phyloP scores from a whole-genome alignment of 2,797 vertebrate species.

The Philypnodon macrostomus region DNA sequence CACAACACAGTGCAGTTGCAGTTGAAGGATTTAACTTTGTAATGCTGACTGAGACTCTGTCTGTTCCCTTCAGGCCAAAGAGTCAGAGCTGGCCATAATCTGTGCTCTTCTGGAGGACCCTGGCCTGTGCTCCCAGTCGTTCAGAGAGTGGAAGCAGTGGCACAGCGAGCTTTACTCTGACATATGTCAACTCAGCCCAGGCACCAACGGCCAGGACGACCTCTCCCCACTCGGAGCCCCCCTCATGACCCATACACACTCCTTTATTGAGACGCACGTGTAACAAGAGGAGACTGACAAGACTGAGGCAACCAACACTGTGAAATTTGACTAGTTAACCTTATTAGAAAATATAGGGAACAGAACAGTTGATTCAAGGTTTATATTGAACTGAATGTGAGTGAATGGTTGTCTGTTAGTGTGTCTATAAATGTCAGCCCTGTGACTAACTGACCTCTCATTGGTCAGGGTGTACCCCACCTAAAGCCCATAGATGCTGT shows the following conservation, averaged over 20 bases:
- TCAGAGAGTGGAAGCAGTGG: slow-evolving; percentile 88
- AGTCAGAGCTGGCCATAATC: slow-evolving; percentile 83
- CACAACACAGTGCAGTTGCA: no score
- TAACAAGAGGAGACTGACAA: slow-evolving; percentile 62
- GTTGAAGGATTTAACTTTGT: slow-evolving; percentile 7
- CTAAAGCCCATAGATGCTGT: no score
- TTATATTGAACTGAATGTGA: no score
- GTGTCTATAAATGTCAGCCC: no score
- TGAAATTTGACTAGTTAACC: no score
- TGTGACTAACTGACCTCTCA: no score
- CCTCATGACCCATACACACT: slow-evolving; percentile 86
- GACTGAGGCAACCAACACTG: no score
- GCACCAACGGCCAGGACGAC: slow-evolving; percentile 83
- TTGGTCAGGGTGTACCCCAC: no score
- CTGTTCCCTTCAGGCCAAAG: slow-evolving; percentile 77
- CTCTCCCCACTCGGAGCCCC: slow-evolving; percentile 75
- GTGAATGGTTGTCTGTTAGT: no score
- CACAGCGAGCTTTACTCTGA: slow-evolving; percentile 87
- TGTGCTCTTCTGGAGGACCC: slow-evolving; percentile 84
- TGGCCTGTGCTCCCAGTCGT: slow-evolving; percentile 83
- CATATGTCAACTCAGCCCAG: slow-evolving; percentile 85
- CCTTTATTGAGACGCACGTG: slow-evolving; percentile 89
- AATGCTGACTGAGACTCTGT: slow-evolving; percentile 14
- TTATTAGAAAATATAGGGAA: no score
- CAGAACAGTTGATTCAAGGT: no score